Evolutionary conservation across 2,797 vertebrate species (phyloP).

Genomic region (Pseudocheirus occidentalis): DNA sequence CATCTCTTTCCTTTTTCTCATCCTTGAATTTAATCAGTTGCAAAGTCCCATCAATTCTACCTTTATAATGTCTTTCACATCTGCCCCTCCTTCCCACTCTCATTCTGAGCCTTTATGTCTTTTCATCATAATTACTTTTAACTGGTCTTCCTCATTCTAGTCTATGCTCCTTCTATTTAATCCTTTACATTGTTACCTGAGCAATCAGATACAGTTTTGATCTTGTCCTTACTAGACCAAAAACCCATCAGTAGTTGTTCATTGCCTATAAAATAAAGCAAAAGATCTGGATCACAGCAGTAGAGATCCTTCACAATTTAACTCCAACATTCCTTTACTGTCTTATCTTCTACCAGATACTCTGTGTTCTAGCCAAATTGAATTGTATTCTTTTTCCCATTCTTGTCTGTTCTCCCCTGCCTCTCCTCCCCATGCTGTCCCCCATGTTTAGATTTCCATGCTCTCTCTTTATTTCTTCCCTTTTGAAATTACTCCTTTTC

Average conservation of each 20-base stretch:
- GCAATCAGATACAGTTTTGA: background rate
- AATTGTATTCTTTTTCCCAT: background rate
- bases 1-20: no score
- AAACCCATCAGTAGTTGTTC: background rate
- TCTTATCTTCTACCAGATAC: background rate
- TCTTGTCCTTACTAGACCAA: background rate
- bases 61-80: no score
- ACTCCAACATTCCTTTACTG: background rate
- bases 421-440: background rate
- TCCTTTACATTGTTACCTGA: no score
- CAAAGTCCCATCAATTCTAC: no score
- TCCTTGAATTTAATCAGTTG: no score
- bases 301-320: background rate
- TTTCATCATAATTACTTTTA: no score
- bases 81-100: no score
- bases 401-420: background rate
- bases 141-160: no score
- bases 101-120: no score
- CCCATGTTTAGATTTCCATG: background rate
- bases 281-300: background rate
- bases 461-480: background rate
- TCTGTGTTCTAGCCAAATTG: background rate
- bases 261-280: background rate
- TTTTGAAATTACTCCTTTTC: background rate
- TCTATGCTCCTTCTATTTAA: no score